These are phyloP conservation scores for Neodiprion pinetum DNA, from an alignment of 1,140 invertebrate genomes.

Conservation along the genomic window DNA sequence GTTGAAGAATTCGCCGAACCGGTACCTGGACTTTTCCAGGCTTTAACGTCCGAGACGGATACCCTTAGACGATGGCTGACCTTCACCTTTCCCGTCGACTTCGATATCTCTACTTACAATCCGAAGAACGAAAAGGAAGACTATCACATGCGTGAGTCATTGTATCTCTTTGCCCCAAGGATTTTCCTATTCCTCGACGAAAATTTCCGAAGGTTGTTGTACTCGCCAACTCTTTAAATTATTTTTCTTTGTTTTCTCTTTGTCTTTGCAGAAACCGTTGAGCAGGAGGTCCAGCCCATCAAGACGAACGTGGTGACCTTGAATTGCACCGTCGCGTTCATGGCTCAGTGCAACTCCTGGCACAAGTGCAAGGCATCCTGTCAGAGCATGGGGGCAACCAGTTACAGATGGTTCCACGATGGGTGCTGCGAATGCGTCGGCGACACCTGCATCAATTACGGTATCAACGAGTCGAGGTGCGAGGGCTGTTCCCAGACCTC, in stretches of 20 bases:
- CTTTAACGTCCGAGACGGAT: conserved; percentile 82
- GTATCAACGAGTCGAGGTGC: conserved; percentile 84
- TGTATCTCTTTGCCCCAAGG: neutral
- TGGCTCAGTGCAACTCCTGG: conserved; percentile 89
- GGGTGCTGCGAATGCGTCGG: conserved; percentile 95
- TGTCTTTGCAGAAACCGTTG: conserved; percentile 65
- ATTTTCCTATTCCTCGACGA: neutral
- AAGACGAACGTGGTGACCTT: conserved; percentile 72
- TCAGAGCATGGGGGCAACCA: conserved; percentile 76
- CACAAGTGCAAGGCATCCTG: conserved; percentile 85
- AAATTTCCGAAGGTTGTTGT: conserved; percentile 8
- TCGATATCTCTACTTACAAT: conserved; percentile 62
- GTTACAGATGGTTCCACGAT: conserved; percentile 92
- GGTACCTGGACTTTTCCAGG: conserved; percentile 83
- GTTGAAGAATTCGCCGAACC: conserved; percentile 85
- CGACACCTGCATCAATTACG: conserved; percentile 89
- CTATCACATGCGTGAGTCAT: conserved; percentile 72
- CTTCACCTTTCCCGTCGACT: conserved; percentile 80
- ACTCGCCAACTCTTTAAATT: conserved; percentile 4
- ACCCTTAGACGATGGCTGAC: conserved; percentile 76
- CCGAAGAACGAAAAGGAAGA: conserved; percentile 71
- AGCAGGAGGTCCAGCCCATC: conserved; percentile 64
- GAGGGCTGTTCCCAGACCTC: conserved; percentile 45
- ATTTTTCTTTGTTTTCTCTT: conserved; percentile 21
- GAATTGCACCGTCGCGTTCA: conserved; percentile 93